phyloP scores from a whole-genome alignment of 2,797 vertebrate genomes.

The Myoxocephalus aenaeus region DNA sequence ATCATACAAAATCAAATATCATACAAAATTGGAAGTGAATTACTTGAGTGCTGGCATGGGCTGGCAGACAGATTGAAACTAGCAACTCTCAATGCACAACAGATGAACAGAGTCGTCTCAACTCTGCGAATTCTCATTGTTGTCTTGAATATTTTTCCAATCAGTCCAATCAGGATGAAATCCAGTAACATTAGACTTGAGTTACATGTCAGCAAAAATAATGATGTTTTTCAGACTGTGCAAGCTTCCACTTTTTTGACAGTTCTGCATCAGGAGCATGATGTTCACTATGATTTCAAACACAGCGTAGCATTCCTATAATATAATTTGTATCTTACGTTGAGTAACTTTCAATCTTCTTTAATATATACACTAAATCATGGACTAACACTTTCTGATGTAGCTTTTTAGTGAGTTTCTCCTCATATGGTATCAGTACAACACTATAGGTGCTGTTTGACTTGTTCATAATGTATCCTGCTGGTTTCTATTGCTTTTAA shows the following conservation, averaged over 20 bases:
- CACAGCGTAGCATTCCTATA: background rate
- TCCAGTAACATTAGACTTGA: background rate
- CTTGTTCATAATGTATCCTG: background rate
- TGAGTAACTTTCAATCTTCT: background rate
- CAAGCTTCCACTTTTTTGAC: background rate
- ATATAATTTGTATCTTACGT: background rate
- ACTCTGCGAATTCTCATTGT: background rate
- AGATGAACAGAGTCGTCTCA: background rate
- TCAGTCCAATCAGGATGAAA: too few relatives aligned
- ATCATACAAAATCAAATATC: background rate
- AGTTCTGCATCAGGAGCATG: background rate
- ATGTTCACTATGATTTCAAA: background rate
- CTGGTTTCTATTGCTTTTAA: background rate
- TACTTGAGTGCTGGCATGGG: background rate
- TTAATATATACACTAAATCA: background rate
- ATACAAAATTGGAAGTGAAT: background rate
- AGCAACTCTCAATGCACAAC: background rate
- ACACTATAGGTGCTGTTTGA: constrained; percentile 1
- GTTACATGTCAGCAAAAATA: background rate
- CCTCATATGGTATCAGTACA: background rate
- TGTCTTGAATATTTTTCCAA: too few relatives aligned
- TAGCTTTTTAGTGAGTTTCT: background rate
- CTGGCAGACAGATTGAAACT: background rate
- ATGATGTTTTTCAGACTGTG: constrained; percentile 1
- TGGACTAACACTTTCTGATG: background rate